These are phyloP conservation scores for Eremophila alpestris DNA, from an alignment of 2,797 vertebrate species.

Conservation along the genomic window DNA sequence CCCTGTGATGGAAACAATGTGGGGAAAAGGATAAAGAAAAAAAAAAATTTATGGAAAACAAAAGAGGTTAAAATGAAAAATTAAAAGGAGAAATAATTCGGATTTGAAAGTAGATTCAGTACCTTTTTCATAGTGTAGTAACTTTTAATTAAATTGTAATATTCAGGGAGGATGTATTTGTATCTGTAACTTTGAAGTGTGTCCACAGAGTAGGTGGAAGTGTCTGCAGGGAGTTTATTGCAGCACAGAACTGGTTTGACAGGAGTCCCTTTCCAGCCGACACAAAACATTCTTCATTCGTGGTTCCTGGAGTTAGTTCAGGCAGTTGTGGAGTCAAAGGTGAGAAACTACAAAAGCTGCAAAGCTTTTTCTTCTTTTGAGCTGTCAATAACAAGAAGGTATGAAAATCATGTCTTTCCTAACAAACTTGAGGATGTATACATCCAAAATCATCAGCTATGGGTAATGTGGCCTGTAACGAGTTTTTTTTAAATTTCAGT, in stretches of 20 bases:
- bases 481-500: neutral
- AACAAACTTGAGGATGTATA: neutral
- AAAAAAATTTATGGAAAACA: neutral
- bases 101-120: neutral
- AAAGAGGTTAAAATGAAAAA: neutral
- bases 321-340: neutral
- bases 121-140: neutral
- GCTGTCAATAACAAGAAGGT: neutral
- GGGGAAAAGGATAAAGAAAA: neutral
- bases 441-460: neutral
- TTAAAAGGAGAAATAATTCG: neutral
- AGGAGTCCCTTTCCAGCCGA: neutral
- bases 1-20: neutral
- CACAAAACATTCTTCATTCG: neutral
- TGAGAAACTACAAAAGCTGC: neutral
- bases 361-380: neutral
- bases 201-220: neutral
- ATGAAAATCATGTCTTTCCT: neutral
- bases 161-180: neutral
- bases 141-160: constrained; percentile 5
- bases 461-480: neutral
- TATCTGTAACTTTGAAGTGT: neutral
- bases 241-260: constrained; percentile 10
- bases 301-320: neutral
- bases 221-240: neutral